These are phyloP conservation scores for Pachyrhynchus sulphureomaculatus DNA, from an alignment of 1,140 invertebrate species.

Conservation along the genomic window DNA sequence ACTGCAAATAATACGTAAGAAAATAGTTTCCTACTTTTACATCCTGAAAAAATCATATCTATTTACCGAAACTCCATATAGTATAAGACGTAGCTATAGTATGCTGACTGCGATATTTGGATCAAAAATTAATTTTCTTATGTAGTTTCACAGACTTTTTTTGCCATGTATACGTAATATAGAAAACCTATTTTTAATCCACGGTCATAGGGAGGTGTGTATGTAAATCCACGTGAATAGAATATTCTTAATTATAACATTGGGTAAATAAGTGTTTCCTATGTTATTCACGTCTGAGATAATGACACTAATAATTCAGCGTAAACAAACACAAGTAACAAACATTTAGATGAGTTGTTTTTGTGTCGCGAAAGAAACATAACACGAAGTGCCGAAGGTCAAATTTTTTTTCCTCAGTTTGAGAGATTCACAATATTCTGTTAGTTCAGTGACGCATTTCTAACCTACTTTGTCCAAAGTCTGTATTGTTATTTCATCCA, in stretches of 20 bases:
- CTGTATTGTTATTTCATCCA: slow-evolving; percentile 3
- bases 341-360: slow-evolving; percentile 3
- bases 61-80: too few relatives aligned
- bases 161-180: too few relatives aligned
- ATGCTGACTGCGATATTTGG: too few relatives aligned
- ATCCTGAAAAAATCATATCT: too few relatives aligned
- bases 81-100: too few relatives aligned
- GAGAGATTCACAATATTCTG: slow-evolving; percentile 6
- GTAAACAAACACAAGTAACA: slow-evolving; percentile 13
- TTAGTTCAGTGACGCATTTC: slow-evolving; percentile 19
- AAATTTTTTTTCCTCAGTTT: slow-evolving; percentile 3
- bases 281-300: too few relatives aligned
- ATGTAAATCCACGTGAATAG: background rate
- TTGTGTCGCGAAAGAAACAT: slow-evolving; percentile 2
- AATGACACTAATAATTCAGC: background rate
- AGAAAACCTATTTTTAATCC: too few relatives aligned
- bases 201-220: too few relatives aligned
- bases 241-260: background rate
- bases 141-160: too few relatives aligned
- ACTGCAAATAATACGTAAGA: too few relatives aligned
- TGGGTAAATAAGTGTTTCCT: background rate
- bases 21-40: too few relatives aligned
- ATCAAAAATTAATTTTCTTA: too few relatives aligned
- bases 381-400: slow-evolving; percentile 15
- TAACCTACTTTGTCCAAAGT: slow-evolving; percentile 7